phyloP scores from a whole-genome alignment of 2,797 vertebrate genomes.

The Euphonia xanthogaster region DNA sequence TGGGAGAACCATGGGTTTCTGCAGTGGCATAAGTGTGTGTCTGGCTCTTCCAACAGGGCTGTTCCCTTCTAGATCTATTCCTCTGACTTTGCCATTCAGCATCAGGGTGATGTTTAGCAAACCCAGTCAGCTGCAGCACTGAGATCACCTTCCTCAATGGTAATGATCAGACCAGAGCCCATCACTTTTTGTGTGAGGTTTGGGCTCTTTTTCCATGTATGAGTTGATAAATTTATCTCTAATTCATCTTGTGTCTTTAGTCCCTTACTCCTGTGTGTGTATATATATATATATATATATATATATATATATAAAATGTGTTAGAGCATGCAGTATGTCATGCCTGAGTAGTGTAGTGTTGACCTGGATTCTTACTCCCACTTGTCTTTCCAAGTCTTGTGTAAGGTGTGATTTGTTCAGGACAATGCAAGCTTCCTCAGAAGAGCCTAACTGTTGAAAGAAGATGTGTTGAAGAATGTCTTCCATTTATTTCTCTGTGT shows the following conservation, averaged over 20 bases:
- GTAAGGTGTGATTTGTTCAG: background rate
- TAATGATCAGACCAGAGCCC: background rate
- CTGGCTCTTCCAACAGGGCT: background rate
- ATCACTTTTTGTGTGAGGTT: background rate
- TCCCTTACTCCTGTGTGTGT: background rate
- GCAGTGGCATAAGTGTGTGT: background rate
- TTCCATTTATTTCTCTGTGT: background rate
- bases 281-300: fast-evolving
- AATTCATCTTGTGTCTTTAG: background rate
- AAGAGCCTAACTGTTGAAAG: background rate
- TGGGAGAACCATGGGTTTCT: background rate
- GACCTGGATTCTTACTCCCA: background rate
- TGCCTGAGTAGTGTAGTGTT: background rate
- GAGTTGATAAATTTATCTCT: background rate
- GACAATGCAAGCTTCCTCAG: background rate
- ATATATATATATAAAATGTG: background rate
- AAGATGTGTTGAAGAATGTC: background rate
- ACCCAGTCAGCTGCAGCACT: background rate
- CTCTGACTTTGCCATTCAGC: background rate
- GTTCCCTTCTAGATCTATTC: background rate
- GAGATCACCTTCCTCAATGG: background rate
- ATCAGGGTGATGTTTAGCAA: background rate
- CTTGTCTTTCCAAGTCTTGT: background rate
- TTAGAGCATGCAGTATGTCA: background rate
- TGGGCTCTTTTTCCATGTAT: background rate